These are phyloP conservation scores for Typhlichthys eigenmanni DNA, from an alignment of 2,797 vertebrate species.

Conservation along the genomic window DNA sequence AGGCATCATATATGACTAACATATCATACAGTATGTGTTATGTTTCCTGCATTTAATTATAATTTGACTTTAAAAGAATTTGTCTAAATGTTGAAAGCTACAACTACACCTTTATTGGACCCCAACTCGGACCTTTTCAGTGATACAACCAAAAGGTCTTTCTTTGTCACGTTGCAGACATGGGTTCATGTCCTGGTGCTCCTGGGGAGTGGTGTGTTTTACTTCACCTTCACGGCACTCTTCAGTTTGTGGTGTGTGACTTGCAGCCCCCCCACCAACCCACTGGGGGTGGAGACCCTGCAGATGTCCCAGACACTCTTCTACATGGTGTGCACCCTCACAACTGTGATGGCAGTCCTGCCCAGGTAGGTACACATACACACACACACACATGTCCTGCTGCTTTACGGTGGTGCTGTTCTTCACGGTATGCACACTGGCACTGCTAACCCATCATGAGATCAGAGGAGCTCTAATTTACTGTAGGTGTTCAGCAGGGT, in stretches of 20 bases:
- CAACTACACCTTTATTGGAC: too few species aligned
- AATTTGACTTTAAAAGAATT: too few species aligned
- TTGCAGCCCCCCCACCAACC: constrained; percentile 84
- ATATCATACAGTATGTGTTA: too few species aligned
- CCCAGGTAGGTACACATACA: constrained; percentile 81
- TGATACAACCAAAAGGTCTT: background rate
- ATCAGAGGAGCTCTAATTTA: too few species aligned
- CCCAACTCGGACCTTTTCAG: background rate
- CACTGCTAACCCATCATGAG: background rate
- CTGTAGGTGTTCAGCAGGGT: too few species aligned
- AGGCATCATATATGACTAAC: too few species aligned
- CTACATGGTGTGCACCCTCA: constrained; percentile 84
- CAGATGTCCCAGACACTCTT: constrained; percentile 82
- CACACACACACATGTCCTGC: background rate
- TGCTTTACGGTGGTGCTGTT: too few species aligned
- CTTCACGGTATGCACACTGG: background rate
- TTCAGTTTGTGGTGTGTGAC: constrained; percentile 80
- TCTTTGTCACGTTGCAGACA: constrained; percentile 75
- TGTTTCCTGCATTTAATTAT: too few species aligned
- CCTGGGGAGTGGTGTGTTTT: constrained; percentile 75
- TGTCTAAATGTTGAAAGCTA: too few species aligned
- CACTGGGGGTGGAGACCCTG: constrained; percentile 81
- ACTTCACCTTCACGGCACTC: constrained; percentile 82
- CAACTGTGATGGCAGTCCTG: constrained; percentile 82
- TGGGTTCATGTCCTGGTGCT: constrained; percentile 83